phyloP scores from a whole-genome alignment of 2,888 invertebrate species.

The Ectemnius lituratus region DNA sequence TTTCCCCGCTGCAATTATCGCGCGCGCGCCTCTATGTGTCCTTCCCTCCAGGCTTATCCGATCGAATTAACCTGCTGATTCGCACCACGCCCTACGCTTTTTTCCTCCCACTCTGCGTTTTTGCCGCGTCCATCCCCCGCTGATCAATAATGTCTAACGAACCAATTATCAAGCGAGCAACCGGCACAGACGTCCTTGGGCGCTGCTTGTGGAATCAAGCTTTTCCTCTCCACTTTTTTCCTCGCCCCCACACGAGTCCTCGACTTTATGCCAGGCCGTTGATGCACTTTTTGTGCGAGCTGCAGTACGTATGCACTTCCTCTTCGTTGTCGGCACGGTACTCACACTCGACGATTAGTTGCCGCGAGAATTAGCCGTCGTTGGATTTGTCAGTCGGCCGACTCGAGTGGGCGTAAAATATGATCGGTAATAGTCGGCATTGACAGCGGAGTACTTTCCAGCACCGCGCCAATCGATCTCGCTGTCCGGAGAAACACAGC shows the following conservation, averaged over 20 bases:
- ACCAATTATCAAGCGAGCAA: not conserved
- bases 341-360: slow-evolving; percentile 37
- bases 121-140: slow-evolving; percentile 1
- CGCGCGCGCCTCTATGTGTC: too few relatives aligned
- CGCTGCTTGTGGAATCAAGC: not conserved
- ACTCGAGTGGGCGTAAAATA: slow-evolving; percentile 39
- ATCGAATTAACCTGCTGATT: too few relatives aligned
- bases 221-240: not conserved
- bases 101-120: not conserved
- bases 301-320: not conserved
- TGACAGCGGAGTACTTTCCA: slow-evolving; percentile 5
- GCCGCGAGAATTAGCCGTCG: slow-evolving; percentile 18
- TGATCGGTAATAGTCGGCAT: slow-evolving; percentile 26
- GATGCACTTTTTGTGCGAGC: too few relatives aligned
- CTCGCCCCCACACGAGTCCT: not conserved
- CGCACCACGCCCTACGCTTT: too few relatives aligned
- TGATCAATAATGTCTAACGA: slow-evolving; percentile 4
- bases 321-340: slow-evolving; percentile 20
- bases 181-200: too few relatives aligned
- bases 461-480: slow-evolving; percentile 32
- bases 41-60: not conserved
- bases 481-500: not conserved
- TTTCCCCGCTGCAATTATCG: too few relatives aligned
- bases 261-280: too few relatives aligned
- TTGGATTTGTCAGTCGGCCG: slow-evolving; percentile 49